These are phyloP conservation scores for Penaeus chinensis DNA, from an alignment of 1,140 invertebrate genomes.

Conservation along the genomic window DNA sequence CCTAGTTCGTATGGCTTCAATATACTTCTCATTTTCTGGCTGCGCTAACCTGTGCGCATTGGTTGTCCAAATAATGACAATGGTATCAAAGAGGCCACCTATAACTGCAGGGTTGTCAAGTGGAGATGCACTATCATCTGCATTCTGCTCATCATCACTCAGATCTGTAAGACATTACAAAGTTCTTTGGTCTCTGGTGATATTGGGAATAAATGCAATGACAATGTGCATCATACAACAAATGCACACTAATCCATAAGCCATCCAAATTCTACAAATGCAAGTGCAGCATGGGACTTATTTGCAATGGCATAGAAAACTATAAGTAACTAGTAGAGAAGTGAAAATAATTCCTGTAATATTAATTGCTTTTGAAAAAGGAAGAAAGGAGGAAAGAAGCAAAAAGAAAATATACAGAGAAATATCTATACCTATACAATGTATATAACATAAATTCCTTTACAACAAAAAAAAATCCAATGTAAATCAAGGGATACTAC, in stretches of 20 bases:
- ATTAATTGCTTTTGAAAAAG: too few relatives aligned
- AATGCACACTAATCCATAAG: too few relatives aligned
- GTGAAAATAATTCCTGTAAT: background rate
- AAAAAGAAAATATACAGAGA: background rate
- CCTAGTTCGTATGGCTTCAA: constrained; percentile 44
- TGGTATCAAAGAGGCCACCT: constrained; percentile 55
- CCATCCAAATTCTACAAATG: too few relatives aligned
- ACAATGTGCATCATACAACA: too few relatives aligned
- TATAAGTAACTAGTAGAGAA: background rate
- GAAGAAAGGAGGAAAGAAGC: too few relatives aligned
- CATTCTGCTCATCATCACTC: constrained; percentile 10
- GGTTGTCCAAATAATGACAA: constrained; percentile 59
- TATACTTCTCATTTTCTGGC: constrained; percentile 57
- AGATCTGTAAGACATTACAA: constrained; percentile 16
- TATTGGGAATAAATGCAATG: background rate
- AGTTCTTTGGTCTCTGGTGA: background rate
- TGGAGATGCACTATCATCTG: constrained; percentile 22
- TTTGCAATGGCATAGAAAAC: too few relatives aligned
- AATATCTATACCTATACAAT: constrained; percentile 28
- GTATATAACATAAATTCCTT: too few relatives aligned
- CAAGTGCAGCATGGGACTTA: background rate
- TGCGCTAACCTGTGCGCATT: constrained; percentile 51
- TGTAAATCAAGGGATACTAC: background rate
- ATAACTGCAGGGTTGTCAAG: constrained; percentile 50
- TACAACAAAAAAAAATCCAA: too few relatives aligned